Base-by-base conservation (phyloP, 2,797 vertebrate genomes). In the Amblyopsis hoosieri region DNA sequence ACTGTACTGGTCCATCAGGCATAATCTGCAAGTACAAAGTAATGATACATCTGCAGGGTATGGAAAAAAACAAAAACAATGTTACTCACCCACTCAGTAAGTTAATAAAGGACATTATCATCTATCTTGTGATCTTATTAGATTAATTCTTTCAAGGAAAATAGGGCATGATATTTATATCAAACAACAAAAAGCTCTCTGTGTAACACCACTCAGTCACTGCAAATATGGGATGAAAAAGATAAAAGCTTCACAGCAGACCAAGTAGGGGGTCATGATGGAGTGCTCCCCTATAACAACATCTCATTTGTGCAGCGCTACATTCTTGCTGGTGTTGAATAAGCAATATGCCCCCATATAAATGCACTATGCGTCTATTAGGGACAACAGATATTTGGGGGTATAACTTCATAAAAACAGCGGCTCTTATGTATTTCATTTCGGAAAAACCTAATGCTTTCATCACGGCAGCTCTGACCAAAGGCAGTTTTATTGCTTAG, bases 51-150 rank as follows among this genome's bases (percentile, higher is more conserved):
- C 52, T 54, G 52, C 13, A 23, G 12, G 23, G 11, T 15, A 10
- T 37, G 13, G 12, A 64, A 52, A 66, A 5, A 45, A 12, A 49
- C 54, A 66, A 74, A 69, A 82, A 80, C 71, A 80, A 80, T 79
- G 78, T 79, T 72, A 68, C 74, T 77, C 83, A 80, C 81, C 67
- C 77, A 76, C 72, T 80, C 65, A 62, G 69, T 74, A 76, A 79
- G 78, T 80, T 81, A 83, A 78, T 81, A 78, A 82, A 82, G 72
- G 62, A 62, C 75, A 84, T 72, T 73, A 76, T 76, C 75, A 79
- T 81, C 72, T 74, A 76, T 82, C 74, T 81, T 74, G 64, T 69
- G 73, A 62, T 75, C 64, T 77, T 78, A 84, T 81, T 76, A 85
- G 77, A 81, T 78, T 81, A 67, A 64, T 73, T 72, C 65, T 82